A percentile compares a stretch with the other conserved stretches of the same genome.
phyloP scores from a whole-genome alignment of 2,888 invertebrate genomes.

The Tipula lateralis region DNA sequence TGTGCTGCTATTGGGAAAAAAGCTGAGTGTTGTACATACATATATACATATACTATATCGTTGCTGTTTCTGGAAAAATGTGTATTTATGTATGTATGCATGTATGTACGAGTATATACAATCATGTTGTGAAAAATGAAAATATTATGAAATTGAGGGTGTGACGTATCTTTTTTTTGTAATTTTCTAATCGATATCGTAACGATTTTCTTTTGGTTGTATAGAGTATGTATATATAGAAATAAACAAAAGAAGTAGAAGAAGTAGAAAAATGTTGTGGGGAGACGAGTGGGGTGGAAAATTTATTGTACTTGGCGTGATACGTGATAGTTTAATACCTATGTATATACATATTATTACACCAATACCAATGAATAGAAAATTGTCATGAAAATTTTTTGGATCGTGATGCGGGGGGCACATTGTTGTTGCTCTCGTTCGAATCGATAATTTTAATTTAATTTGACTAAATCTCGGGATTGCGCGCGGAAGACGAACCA shows the following conservation, averaged over 20 bases:
- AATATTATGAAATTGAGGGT: conserved; percentile 3
- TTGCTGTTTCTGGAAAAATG: neutral
- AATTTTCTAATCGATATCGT: conserved; percentile 1
- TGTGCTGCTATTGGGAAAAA: neutral
- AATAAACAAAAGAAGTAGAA: neutral
- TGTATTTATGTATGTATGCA: neutral
- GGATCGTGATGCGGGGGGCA: neutral
- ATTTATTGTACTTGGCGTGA: conserved; percentile 1
- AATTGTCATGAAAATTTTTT: neutral
- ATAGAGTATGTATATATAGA: neutral
- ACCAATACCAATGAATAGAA: neutral
- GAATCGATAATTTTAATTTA: neutral
- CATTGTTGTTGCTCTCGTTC: neutral
- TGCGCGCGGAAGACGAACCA: neutral
- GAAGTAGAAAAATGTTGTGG: neutral
- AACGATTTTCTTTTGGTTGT: neutral
- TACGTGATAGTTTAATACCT: conserved; percentile 13
- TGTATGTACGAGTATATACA: neutral
- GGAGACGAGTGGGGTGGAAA: neutral
- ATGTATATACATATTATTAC: neutral
- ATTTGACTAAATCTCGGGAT: neutral
- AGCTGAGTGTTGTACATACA: neutral
- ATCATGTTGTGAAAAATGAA: neutral
- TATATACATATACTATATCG: neutral
- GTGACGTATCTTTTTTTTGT: neutral